Evolutionary conservation across 2,113 vertebrate genomes (phyloP).

Genomic region (Scartelaos histophorus): DNA sequence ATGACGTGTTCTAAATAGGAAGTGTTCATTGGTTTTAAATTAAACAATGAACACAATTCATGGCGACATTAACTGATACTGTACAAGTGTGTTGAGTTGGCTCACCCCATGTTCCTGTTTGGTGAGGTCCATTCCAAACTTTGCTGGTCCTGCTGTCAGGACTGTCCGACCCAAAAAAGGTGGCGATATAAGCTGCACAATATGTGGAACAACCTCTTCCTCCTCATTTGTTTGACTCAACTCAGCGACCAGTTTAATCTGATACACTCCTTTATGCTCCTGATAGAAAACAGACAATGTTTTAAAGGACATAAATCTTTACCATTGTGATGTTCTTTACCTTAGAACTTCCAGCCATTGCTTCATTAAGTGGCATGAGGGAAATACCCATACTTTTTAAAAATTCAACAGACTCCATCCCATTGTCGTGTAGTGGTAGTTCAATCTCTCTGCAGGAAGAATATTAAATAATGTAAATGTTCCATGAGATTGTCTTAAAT

Average conservation of each 20-base stretch:
- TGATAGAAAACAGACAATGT: not conserved
- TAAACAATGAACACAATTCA: too few relatives aligned
- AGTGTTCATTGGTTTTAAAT: too few relatives aligned
- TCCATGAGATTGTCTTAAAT: too few relatives aligned
- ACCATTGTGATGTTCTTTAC: constrained; percentile 20
- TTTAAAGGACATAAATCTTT: not conserved
- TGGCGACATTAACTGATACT: not conserved
- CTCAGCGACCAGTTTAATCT: constrained; percentile 79
- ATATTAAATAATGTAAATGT: not conserved
- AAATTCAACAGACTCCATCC: constrained; percentile 80
- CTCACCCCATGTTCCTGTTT: constrained; percentile 81
- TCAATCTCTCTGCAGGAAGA: constrained; percentile 71
- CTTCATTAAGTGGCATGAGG: constrained; percentile 72
- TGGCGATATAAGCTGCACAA: constrained; percentile 81
- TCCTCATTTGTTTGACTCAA: constrained; percentile 66
- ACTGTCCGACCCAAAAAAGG: constrained; percentile 78
- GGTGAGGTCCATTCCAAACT: constrained; percentile 81
- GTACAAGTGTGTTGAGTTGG: not conserved
- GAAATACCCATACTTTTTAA: constrained; percentile 83
- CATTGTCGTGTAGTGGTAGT: constrained; percentile 75
- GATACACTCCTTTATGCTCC: constrained; percentile 74
- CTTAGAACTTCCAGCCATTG: constrained; percentile 35
- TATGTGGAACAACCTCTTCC: constrained; percentile 71
- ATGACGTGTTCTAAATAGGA: too few relatives aligned
- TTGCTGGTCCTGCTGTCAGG: constrained; percentile 80